Evolutionary conservation across 2,888 invertebrate species (phyloP), one percentile per base, ranked within the genome.

Genomic region (Polyploca ridens): DNA sequence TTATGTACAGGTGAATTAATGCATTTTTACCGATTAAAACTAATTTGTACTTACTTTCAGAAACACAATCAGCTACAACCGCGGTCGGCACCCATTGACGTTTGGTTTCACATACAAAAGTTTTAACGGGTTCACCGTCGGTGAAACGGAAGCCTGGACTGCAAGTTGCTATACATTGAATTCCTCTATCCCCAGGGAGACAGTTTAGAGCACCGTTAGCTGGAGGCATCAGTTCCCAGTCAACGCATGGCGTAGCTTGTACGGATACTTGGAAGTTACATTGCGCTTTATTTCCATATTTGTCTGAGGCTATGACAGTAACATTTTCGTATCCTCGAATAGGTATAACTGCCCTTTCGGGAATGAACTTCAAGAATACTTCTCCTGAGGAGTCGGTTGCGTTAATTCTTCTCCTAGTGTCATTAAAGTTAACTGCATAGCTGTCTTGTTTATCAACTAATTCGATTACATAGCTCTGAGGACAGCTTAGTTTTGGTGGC

Each of bases 251-350:
- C 0, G 98, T 98, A 0, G 98, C 98, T 95, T 98, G 98, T 0
- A 98, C 98, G 0, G 98, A 97, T 5, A 97, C 97, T 93, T 98
- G 98, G 96, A 99, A 99, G 84, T 98, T 96, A 84, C 99, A 99
- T 44, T 96, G 96, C 0, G 98, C 98, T 76, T 96, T 96, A 84
- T 99, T 99, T 72, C 98, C 98, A 81, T 96, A 97, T 83, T 96
- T 96, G 84, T 99, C 98, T 0, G 96, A 96, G 3, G 98, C 98
- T 64, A 97, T 95, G 4, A 98, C 98, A 0, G 98, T 98, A 0
- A 98, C 98, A 86, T 98, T 98, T 94, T 98, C 98, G 82, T 97
- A 98, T 59, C 96, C 96, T 54, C 98, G 97, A 75, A 98, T 97
- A 0, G 96, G 96, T 74, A 98, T 98, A 0, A 97, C 95, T 0